Base-by-base conservation (phyloP, 2,113 vertebrate species). In the Poeciliopsis turrubarensis region DNA sequence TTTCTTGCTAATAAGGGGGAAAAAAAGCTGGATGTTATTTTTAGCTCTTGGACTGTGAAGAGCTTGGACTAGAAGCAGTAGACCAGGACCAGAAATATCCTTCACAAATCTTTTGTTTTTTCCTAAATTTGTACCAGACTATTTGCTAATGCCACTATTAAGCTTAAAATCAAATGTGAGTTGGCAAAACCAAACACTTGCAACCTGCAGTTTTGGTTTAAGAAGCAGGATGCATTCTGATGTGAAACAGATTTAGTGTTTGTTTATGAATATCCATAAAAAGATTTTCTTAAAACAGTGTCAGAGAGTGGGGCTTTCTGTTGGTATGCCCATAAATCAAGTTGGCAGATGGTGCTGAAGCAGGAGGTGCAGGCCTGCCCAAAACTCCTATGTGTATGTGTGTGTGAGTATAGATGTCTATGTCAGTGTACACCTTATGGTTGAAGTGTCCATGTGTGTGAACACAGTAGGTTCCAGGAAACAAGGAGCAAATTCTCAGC, bases 381-480 rank as follows among this genome's bases (percentile, higher is more conserved):
- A 83, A n/a, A 72, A 66, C 17, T 61, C 66, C 12, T 76, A 63
- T 75, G 54, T 51, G 72, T 78, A 17, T 77, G 47, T 65, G 12
- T 26, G 10, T 71, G 30, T 79, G 75, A 15, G 2, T 44, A 68
- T 78, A 34, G 69, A 61, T 68, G 70, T 41, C 32, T 57, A n/a
- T 65, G 78, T 73, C 70, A 71, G 37, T 51, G 27, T 12, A 29
- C 27, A 19, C 34, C 65, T 22, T 68, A 51, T 68, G 67, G 14
- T 31, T 51, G 26, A 44, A 31, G 44, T 37, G 32, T 44, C 77
- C 17, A 19, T 74, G 73, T 74, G 39, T 64, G 25, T 13, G 19
- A n/a, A n/a, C 80, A 62, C 89, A 84, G 84, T 80, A 79, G 64
- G 86, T 73, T 65, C 51, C 86, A 83, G 82, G 87, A 89, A 91